A percentile compares a stretch with the other conserved stretches of the same genome.
These are phyloP conservation scores for Pelmatolapia mariae DNA, from an alignment of 2,113 vertebrate genomes.

Conservation along the genomic window DNA sequence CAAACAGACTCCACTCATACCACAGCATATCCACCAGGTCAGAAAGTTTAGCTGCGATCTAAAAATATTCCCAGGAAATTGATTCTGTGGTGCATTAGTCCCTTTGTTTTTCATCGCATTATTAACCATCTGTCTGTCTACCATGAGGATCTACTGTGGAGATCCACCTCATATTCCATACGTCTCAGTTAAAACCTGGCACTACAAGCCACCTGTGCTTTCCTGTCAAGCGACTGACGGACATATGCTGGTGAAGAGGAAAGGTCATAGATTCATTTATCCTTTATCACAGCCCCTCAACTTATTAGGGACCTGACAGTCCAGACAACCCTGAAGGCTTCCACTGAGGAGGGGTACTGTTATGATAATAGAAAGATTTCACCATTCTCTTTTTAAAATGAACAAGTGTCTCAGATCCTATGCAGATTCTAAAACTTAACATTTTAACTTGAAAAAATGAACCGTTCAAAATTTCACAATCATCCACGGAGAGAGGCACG, in stretches of 20 bases:
- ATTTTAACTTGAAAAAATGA: not conserved
- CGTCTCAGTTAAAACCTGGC: not conserved
- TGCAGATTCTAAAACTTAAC: not conserved
- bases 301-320: not conserved
- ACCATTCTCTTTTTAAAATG: rapidly evolving
- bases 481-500: not conserved
- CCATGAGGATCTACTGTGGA: not conserved
- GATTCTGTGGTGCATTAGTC: not conserved
- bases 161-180: not conserved
- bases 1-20: not conserved
- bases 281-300: not conserved
- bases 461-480: rapidly evolving
- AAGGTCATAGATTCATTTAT: not conserved
- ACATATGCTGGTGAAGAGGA: not conserved
- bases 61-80: not conserved
- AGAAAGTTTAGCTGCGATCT: not conserved
- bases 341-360: not conserved
- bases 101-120: not conserved
- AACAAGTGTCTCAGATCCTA: not conserved
- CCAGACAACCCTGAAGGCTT: not conserved
- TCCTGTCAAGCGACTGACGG: not conserved
- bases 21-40: not conserved
- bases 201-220: not conserved
- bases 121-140: not conserved
- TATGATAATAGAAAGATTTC: not conserved